Conservation (phyloP, 2,797 vertebrate genomes). For the Valencia hispanica region DNA sequence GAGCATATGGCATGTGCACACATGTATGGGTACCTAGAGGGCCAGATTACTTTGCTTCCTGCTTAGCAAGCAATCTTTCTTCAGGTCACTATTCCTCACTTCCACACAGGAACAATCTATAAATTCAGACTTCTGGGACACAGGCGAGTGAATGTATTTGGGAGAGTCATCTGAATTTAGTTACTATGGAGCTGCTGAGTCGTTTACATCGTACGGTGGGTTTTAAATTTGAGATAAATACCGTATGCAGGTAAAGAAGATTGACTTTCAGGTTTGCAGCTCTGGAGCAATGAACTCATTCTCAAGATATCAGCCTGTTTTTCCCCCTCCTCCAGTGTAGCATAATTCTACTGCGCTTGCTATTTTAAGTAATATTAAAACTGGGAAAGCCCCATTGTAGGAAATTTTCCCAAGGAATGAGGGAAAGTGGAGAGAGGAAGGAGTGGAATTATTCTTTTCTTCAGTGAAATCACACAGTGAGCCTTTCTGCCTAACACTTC, state of each 20-base stretch:
- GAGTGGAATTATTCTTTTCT: not conserved
- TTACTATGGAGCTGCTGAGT: constrained; percentile 47
- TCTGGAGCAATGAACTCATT: constrained; percentile 24
- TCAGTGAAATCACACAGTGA: constrained; percentile 4
- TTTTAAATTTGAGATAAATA: constrained; percentile 42
- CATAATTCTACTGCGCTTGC: not conserved
- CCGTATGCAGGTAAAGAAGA: constrained; percentile 12
- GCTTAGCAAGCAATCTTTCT: constrained; percentile 70
- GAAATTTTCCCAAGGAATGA: constrained; percentile 1
- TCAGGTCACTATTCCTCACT: constrained; percentile 61
- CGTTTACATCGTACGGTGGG: constrained; percentile 3
- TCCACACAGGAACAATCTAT: constrained; percentile 62
- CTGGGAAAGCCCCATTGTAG: constrained; percentile 8
- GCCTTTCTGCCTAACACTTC: not conserved
- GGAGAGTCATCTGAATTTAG: constrained; percentile 51
- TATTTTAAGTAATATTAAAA: constrained; percentile 12
- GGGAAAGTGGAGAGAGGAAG: not conserved
- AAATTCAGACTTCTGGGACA: constrained; percentile 47
- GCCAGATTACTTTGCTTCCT: constrained; percentile 69
- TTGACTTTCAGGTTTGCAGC: constrained; percentile 10
- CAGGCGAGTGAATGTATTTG: constrained; percentile 44
- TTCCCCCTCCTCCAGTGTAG: constrained; percentile 8
- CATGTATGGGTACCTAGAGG: constrained; percentile 17
- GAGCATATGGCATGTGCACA: constrained; percentile 7
- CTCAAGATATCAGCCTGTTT: not conserved